These are phyloP conservation scores for Ligdia adustata DNA, from an alignment of 2,888 invertebrate species.

Conservation along the genomic window DNA sequence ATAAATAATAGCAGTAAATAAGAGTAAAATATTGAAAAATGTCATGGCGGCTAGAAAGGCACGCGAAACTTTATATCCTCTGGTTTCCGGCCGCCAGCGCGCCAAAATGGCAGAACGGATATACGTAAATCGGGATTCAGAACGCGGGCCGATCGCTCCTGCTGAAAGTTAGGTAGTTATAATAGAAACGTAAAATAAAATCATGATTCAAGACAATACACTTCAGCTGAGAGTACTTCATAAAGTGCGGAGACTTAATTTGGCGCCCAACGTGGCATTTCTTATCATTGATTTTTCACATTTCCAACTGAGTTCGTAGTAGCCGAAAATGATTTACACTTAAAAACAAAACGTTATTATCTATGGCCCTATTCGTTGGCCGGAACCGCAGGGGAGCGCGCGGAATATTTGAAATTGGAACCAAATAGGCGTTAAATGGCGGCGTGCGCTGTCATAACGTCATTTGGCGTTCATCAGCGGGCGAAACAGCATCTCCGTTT, in stretches of 20 bases:
- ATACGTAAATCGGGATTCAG: constrained; percentile 67
- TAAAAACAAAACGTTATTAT: constrained; percentile 77
- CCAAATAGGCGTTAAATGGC: constrained; percentile 88
- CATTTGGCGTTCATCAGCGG: constrained; percentile 83
- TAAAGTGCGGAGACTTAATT: background rate
- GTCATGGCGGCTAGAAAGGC: constrained; percentile 78
- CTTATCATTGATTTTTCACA: constrained; percentile 56
- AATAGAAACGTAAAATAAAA: constrained; percentile 45
- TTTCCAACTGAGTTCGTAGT: constrained; percentile 45
- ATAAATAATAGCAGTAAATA: constrained; percentile 83
- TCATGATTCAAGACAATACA: constrained; percentile 55
- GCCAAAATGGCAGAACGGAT: constrained; percentile 80
- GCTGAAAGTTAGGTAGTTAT: constrained; percentile 2
- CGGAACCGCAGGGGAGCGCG: constrained; percentile 79
- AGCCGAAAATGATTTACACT: constrained; percentile 34
- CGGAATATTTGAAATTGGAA: constrained; percentile 84
- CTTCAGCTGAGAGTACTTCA: background rate
- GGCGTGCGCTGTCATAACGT: constrained; percentile 83
- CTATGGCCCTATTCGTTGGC: constrained; percentile 71
- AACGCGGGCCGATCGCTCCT: constrained; percentile 45
- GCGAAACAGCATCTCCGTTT: constrained; percentile 81
- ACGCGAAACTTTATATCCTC: constrained; percentile 80
- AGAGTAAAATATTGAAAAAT: constrained; percentile 83
- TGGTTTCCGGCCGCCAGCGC: constrained; percentile 78
- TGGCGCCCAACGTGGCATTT: constrained; percentile 49